A percentile compares a stretch with the other conserved stretches of the same genome.
phyloP scores from a whole-genome alignment of 2,113 vertebrate species.

The Mobula birostris region DNA sequence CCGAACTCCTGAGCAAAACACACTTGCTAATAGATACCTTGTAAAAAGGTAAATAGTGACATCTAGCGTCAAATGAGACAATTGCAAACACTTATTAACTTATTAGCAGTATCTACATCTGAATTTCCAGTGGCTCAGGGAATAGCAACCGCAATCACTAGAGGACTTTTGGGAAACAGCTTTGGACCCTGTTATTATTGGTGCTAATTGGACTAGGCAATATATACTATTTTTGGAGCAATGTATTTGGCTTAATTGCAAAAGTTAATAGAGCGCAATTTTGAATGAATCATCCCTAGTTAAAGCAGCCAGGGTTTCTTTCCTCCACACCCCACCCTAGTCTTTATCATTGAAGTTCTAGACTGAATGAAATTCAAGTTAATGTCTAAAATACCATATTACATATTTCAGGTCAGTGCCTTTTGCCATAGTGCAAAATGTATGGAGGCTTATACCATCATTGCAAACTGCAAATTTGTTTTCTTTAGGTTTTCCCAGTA shows the following conservation, averaged over 20 bases:
- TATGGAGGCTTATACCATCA: neutral
- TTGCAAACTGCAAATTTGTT: neutral
- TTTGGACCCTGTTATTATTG: neutral
- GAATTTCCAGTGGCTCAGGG: neutral
- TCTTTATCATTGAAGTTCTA: neutral
- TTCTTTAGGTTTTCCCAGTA: neutral
- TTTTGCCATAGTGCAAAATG: neutral
- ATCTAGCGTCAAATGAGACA: slow-evolving; percentile 9
- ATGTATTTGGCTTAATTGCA: neutral
- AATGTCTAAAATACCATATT: neutral
- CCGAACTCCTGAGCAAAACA: neutral
- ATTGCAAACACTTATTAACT: neutral
- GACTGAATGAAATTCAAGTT: neutral
- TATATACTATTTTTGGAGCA: neutral
- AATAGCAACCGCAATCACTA: neutral
- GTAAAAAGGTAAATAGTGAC: neutral
- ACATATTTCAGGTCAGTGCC: neutral
- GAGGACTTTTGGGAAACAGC: neutral
- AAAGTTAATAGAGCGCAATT: neutral
- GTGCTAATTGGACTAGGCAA: neutral
- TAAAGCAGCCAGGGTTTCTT: neutral
- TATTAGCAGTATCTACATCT: neutral
- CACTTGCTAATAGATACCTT: neutral
- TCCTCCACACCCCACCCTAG: neutral
- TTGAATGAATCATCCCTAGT: neutral